Conservation (phyloP, 30 jellyfish, hydroid and myxozoan species). For the Hydra vulgaris region DNA sequence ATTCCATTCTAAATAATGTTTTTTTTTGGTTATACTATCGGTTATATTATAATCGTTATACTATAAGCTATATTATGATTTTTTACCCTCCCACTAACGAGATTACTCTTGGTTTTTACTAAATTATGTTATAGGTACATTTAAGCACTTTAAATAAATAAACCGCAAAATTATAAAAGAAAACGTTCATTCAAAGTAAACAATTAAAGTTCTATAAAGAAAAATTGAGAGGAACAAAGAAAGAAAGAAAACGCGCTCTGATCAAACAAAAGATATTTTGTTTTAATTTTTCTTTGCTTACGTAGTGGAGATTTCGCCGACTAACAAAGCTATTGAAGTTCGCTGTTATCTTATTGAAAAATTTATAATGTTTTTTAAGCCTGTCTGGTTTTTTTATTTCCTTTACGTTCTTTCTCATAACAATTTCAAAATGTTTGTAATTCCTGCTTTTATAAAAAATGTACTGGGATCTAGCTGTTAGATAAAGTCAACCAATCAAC, state of each 20-base stretch:
- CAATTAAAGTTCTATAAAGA: neutral
- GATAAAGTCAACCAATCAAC: constrained; percentile 17
- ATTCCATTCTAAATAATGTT: too few species aligned
- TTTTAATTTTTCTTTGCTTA: neutral
- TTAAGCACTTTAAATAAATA: too few species aligned
- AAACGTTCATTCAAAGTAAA: neutral
- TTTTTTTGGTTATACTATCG: too few species aligned
- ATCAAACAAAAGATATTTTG: neutral
- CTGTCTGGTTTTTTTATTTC: constrained; percentile 2
- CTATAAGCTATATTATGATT: too few species aligned
- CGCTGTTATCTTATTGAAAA: constrained; percentile 2
- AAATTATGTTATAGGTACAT: too few species aligned
- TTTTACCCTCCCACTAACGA: too few species aligned
- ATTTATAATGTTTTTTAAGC: neutral
- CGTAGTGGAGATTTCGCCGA: neutral
- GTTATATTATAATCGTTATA: too few species aligned
- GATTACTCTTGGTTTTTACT: too few species aligned
- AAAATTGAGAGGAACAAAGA: neutral
- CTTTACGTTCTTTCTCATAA: neutral
- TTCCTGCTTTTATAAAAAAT: neutral
- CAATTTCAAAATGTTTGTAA: neutral
- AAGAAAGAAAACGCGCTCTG: neutral
- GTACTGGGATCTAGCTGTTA: neutral
- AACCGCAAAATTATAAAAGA: too few species aligned
- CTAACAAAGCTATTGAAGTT: neutral